These are phyloP conservation scores for Ectropis grisescens DNA, from an alignment of 1,140 invertebrate genomes.

Conservation along the genomic window DNA sequence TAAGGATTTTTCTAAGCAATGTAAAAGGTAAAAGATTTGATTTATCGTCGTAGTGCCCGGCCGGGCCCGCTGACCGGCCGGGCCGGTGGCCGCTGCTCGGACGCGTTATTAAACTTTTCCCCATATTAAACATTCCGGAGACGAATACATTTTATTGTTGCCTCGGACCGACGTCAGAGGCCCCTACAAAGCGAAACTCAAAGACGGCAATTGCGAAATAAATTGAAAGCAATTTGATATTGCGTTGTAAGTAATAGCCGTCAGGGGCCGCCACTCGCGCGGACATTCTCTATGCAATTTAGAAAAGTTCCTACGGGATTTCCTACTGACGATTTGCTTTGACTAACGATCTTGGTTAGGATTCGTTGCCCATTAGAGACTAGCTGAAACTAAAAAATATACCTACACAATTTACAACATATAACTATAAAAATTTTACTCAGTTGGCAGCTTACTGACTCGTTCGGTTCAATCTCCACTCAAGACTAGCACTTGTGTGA, in stretches of 20 bases:
- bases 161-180: slow-evolving; percentile 66
- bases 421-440: too few relatives aligned
- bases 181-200: slow-evolving; percentile 68
- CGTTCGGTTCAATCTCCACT: too few relatives aligned
- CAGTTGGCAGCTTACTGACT: too few relatives aligned
- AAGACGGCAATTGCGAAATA: slow-evolving; percentile 70
- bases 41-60: slow-evolving; percentile 59
- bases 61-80: slow-evolving; percentile 49
- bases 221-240: slow-evolving; percentile 70
- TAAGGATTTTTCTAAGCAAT: slow-evolving; percentile 56
- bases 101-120: slow-evolving; percentile 70
- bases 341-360: too few relatives aligned
- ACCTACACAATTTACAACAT: too few relatives aligned
- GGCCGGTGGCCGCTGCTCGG: slow-evolving; percentile 23
- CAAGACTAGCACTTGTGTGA: too few relatives aligned
- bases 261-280: slow-evolving; percentile 42
- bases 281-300: slow-evolving; percentile 49
- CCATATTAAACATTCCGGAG: slow-evolving; percentile 70
- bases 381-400: too few relatives aligned
- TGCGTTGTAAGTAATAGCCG: slow-evolving; percentile 68
- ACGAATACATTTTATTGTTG: slow-evolving; percentile 71
- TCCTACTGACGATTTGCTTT: too few relatives aligned
- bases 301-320: slow-evolving; percentile 30
- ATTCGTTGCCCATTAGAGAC: too few relatives aligned
- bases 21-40: slow-evolving; percentile 65